A percentile compares a stretch with the other conserved stretches of the same genome.
Evolutionary conservation across 1,140 invertebrate genomes (phyloP).

Genomic region (Mycetomoellerius zeteki): DNA sequence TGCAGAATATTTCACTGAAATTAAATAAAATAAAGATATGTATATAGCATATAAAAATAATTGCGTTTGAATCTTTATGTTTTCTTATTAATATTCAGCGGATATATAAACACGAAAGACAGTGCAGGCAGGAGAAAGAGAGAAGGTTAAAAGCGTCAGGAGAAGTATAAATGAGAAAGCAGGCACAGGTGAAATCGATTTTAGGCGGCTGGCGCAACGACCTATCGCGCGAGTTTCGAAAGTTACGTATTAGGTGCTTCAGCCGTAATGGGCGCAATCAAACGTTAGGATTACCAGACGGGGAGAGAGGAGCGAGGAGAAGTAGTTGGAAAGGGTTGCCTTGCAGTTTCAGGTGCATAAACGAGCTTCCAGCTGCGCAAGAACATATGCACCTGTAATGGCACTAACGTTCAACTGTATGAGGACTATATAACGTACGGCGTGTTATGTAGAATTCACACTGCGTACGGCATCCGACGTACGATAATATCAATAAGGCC

Average conservation of each 20-base stretch:
- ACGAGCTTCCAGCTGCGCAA: constrained; percentile 61
- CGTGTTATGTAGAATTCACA: no score
- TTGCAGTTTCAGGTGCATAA: constrained; percentile 70
- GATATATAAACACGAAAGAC: constrained; percentile 11
- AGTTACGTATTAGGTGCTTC: constrained; percentile 81
- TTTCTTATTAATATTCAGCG: not conserved
- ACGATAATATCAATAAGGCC: no score
- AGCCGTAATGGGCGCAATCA: constrained; percentile 82
- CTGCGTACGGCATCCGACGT: no score
- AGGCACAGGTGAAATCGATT: constrained; percentile 75
- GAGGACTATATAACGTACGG: constrained; percentile 13
- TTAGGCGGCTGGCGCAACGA: constrained; percentile 59
- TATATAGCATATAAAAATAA: not conserved
- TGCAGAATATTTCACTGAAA: not conserved
- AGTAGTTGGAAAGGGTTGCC: constrained; percentile 37
- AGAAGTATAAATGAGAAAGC: constrained; percentile 35
- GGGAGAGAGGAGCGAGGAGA: not conserved
- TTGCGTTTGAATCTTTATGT: not conserved
- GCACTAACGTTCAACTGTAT: constrained; percentile 5
- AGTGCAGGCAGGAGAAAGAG: not conserved
- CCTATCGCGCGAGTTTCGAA: constrained; percentile 74
- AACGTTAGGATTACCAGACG: constrained; percentile 81
- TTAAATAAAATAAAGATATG: not conserved
- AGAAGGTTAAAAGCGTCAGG: not conserved
- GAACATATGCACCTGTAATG: constrained; percentile 42